Evolutionary conservation across 2,888 invertebrate genomes (phyloP).

Genomic region (Tetropium fuscum): DNA sequence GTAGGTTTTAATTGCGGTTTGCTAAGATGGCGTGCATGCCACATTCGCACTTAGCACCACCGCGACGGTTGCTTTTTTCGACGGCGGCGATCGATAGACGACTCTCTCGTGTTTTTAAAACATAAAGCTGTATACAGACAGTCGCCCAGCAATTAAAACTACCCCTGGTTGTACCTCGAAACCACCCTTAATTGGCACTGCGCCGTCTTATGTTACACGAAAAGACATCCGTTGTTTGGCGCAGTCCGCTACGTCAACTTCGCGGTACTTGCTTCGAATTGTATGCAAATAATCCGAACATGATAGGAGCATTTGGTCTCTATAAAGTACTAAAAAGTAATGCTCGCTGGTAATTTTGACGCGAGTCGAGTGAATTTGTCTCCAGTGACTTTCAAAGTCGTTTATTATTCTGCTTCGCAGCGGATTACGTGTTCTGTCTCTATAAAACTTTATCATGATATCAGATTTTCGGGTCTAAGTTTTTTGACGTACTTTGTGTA

Average conservation of each 20-base stretch:
- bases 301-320: conserved; percentile 32
- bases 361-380: too few relatives aligned
- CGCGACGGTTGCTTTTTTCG: conserved; percentile 65
- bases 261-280: conserved; percentile 10
- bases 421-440: too few relatives aligned
- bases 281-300: conserved; percentile 29
- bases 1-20: conserved; percentile 65
- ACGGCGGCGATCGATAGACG: conserved; percentile 61
- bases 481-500: too few relatives aligned
- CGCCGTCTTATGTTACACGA: conserved; percentile 41
- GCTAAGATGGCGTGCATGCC: conserved; percentile 68
- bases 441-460: too few relatives aligned
- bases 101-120: conserved; percentile 65
- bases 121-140: conserved; percentile 61
- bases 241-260: conserved; percentile 27
- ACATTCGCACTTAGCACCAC: conserved; percentile 67
- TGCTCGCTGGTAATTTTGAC: too few relatives aligned
- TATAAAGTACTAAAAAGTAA: too few relatives aligned
- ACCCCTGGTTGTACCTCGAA: conserved; percentile 50
- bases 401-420: too few relatives aligned
- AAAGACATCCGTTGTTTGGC: conserved; percentile 23
- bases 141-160: conserved; percentile 54
- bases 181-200: conserved; percentile 46
- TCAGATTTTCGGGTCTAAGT: too few relatives aligned
- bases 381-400: too few relatives aligned